phyloP scores from a whole-genome alignment of 2,888 invertebrate species.

The Agelastica alni region DNA sequence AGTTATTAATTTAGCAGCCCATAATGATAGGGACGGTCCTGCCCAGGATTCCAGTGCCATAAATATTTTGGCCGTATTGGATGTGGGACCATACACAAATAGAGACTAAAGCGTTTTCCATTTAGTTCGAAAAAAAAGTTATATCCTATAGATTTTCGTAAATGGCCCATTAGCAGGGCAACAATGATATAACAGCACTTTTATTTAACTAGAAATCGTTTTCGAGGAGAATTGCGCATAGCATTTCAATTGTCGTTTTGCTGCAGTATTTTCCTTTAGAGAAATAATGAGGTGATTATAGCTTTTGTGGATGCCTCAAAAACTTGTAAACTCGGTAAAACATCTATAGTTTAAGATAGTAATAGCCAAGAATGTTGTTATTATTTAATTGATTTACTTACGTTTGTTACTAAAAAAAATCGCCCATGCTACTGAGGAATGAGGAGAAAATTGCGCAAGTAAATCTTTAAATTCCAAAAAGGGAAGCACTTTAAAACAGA shows the following conservation, averaged over 20 bases:
- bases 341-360: not conserved
- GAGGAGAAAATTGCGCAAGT: too few relatives aligned
- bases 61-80: conserved; percentile 40
- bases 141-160: conserved; percentile 28
- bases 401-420: too few relatives aligned
- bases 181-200: conserved; percentile 29
- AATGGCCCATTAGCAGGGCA: conserved; percentile 33
- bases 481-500: too few relatives aligned
- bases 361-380: too few relatives aligned
- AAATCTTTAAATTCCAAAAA: too few relatives aligned
- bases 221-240: conserved; percentile 22
- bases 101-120: conserved; percentile 39
- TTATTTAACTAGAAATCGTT: conserved; percentile 23
- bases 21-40: conserved; percentile 1
- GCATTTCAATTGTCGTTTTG: conserved; percentile 24
- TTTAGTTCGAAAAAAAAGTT: conserved; percentile 33
- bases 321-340: not conserved
- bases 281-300: conserved; percentile 16
- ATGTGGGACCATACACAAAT: conserved; percentile 37
- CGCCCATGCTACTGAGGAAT: too few relatives aligned
- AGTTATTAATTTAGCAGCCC: too few relatives aligned
- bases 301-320: conserved; percentile 1
- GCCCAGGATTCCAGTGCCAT: conserved; percentile 35
- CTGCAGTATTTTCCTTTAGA: conserved; percentile 11
- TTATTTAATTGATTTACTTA: too few relatives aligned